phyloP scores from a whole-genome alignment of 2,113 vertebrate species.

The Bungarus multicinctus region DNA sequence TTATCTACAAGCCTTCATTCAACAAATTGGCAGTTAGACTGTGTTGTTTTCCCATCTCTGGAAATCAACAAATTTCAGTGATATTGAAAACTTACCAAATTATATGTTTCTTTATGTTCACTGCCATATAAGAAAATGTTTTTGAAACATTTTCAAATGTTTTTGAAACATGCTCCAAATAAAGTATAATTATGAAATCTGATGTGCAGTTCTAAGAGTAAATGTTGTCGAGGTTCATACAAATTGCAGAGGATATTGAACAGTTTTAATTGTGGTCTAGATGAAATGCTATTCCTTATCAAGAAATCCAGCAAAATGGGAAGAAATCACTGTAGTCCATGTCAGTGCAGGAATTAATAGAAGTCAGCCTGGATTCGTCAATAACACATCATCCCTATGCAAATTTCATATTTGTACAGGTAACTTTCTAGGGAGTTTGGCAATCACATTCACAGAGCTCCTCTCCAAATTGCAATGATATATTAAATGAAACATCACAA shows the following conservation, averaged over 20 bases:
- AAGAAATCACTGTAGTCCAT: not conserved
- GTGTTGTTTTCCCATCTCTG: not conserved
- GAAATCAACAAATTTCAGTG: not conserved
- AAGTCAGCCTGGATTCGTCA: not conserved
- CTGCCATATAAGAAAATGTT: not conserved
- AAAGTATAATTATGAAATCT: conserved; percentile 3
- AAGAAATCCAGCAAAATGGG: not conserved
- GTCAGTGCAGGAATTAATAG: not conserved
- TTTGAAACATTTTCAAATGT: not conserved
- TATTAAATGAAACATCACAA: not conserved
- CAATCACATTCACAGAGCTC: not conserved
- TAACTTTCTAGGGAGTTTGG: not conserved
- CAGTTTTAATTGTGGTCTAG: not conserved
- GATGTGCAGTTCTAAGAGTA: not conserved
- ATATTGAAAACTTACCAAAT: conserved; percentile 5
- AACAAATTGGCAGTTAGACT: not conserved
- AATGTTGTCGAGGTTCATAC: not conserved
- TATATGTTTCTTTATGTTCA: not conserved
- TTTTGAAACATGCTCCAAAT: not conserved
- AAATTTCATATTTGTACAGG: not conserved
- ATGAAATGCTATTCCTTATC: not conserved
- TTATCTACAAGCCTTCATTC: not conserved
- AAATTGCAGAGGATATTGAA: not conserved
- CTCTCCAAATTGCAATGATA: not conserved
- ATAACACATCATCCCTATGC: not conserved